Conservation (phyloP, 2,888 invertebrate species). For the Hypercompe scribonia region DNA sequence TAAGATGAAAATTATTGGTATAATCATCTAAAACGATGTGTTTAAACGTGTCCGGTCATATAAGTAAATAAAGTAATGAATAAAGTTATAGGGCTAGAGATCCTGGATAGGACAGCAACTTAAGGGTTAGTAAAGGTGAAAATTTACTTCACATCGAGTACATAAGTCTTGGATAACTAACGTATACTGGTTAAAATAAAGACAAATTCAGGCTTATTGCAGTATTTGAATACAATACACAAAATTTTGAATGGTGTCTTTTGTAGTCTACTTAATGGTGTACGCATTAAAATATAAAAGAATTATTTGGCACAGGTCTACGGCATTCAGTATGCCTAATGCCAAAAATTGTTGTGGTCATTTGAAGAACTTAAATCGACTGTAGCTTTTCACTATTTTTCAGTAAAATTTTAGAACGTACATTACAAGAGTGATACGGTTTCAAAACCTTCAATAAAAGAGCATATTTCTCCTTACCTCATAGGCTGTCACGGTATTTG, state of each 20-base stretch:
- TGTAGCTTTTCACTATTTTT: neutral
- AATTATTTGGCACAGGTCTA: constrained; percentile 10
- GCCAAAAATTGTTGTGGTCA: neutral
- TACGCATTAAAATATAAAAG: constrained; percentile 24
- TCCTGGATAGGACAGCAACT: constrained; percentile 17
- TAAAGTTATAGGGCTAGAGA: neutral
- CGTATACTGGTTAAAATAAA: constrained; percentile 34
- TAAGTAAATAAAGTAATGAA: neutral
- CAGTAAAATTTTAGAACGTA: too few species aligned
- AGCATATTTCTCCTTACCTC: too few species aligned
- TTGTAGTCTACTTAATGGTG: constrained; percentile 16
- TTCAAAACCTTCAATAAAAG: too few species aligned
- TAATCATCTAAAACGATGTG: constrained; percentile 20
- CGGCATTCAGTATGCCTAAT: neutral
- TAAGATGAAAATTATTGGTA: constrained; percentile 19
- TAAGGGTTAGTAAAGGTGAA: constrained; percentile 19
- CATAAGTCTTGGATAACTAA: constrained; percentile 12
- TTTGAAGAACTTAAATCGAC: neutral
- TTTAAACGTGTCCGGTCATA: constrained; percentile 10
- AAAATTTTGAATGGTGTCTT: constrained; percentile 8
- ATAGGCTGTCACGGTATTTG: too few species aligned
- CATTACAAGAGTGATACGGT: too few species aligned
- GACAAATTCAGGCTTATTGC: constrained; percentile 31
- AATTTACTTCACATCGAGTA: neutral
- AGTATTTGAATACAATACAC: constrained; percentile 25